Evolutionary conservation across 2,797 vertebrate genomes (phyloP).

Genomic region (Synaphobranchus kaupii): DNA sequence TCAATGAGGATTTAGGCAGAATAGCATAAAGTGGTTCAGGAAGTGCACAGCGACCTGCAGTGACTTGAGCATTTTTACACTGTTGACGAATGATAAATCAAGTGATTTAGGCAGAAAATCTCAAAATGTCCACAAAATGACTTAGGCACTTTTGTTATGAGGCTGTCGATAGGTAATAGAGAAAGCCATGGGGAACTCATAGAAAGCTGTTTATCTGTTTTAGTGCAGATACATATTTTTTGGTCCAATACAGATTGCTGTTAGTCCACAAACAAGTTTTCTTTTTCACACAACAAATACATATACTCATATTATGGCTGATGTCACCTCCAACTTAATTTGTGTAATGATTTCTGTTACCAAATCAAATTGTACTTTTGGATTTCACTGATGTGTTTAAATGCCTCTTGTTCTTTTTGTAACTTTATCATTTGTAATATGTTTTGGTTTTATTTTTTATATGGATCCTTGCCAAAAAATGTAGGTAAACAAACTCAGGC

Average conservation of each 20-base stretch:
- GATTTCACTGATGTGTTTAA: neutral
- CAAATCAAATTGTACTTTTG: neutral
- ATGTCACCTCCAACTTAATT: neutral
- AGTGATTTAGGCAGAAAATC: too few relatives aligned
- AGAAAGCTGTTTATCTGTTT: constrained; percentile 9
- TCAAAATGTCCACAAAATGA: too few relatives aligned
- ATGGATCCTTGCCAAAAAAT: neutral
- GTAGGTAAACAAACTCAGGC: neutral
- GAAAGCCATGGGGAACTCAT: neutral
- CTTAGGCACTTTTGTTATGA: too few relatives aligned
- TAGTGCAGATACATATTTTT: neutral
- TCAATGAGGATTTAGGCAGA: too few relatives aligned
- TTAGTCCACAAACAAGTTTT: neutral
- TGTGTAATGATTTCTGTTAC: neutral
- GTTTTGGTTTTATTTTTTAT: neutral
- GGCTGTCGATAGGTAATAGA: too few relatives aligned
- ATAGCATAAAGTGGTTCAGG: too few relatives aligned
- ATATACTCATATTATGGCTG: neutral
- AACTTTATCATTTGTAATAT: neutral
- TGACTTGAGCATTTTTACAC: too few relatives aligned
- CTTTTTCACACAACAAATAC: neutral
- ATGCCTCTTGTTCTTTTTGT: neutral
- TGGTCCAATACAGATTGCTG: neutral
- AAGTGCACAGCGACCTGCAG: too few relatives aligned
- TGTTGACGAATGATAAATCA: too few relatives aligned